These are phyloP conservation scores for Sardina pilchardus DNA, from an alignment of 2,113 vertebrate genomes.

Conservation along the genomic window DNA sequence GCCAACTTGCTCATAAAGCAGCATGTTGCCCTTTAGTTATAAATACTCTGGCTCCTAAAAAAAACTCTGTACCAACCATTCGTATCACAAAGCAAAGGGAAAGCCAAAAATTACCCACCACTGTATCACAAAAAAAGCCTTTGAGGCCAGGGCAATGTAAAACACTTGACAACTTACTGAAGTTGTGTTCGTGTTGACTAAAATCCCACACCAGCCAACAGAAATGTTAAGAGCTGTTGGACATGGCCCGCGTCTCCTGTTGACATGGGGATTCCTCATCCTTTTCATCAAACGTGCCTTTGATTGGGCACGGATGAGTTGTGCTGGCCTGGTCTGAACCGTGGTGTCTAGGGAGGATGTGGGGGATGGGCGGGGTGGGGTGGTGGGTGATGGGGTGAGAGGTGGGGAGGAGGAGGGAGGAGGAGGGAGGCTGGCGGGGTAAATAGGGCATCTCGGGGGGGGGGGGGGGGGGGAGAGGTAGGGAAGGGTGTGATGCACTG, in stretches of 20 bases:
- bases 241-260: constrained; percentile 24
- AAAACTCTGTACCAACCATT: neutral
- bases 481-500: constrained; percentile 36
- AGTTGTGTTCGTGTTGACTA: neutral
- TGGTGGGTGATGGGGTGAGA: constrained; percentile 47
- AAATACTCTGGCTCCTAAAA: neutral
- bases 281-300: constrained; percentile 65
- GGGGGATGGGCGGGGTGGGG: constrained; percentile 60
- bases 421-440: neutral
- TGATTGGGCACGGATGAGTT: constrained; percentile 63
- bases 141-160: neutral
- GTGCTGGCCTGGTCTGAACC: constrained; percentile 62
- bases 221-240: constrained; percentile 33
- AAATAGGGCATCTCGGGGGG: neutral
- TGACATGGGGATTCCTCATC: constrained; percentile 27
- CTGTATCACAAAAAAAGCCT: neutral
- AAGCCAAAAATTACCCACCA: neutral
- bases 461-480: neutral
- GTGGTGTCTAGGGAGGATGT: constrained; percentile 55
- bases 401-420: neutral
- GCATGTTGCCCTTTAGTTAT: neutral
- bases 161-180: neutral
- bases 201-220: neutral
- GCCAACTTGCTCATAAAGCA: neutral
- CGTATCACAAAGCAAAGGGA: neutral